phyloP scores from a whole-genome alignment of 2,888 invertebrate species.

The Drymonia ruficornis region DNA sequence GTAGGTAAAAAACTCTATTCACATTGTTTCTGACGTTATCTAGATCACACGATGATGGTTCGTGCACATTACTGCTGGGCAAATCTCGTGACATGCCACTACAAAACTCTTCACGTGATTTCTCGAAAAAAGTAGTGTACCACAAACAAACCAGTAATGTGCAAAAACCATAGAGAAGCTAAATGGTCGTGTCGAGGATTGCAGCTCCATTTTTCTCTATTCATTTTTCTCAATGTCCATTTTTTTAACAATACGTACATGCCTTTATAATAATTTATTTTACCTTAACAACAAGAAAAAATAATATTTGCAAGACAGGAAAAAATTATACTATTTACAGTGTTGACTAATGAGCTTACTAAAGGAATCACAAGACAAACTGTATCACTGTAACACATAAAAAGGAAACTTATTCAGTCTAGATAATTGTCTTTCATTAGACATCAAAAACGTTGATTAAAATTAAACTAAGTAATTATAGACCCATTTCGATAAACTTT shows the following conservation, averaged over 20 bases:
- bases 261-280: conserved; percentile 70
- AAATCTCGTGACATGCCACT: not conserved
- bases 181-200: conserved; percentile 70
- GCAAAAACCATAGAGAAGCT: conserved; percentile 52
- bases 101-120: not conserved
- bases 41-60: conserved; percentile 53
- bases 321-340: conserved; percentile 41
- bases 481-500: conserved; percentile 57
- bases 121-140: no score
- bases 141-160: conserved; percentile 4
- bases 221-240: conserved; percentile 58
- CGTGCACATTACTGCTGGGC: conserved; percentile 22
- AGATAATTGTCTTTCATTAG: conserved; percentile 77
- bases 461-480: conserved; percentile 56
- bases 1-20: conserved; percentile 77
- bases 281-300: conserved; percentile 66
- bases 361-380: conserved; percentile 61
- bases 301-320: conserved; percentile 55
- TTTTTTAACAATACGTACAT: conserved; percentile 64
- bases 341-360: conserved; percentile 59
- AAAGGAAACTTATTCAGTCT: conserved; percentile 79
- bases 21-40: conserved; percentile 63
- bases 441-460: conserved; percentile 73
- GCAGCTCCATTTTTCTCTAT: conserved; percentile 50
- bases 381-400: conserved; percentile 55